Evolutionary conservation across 2,113 vertebrate genomes (phyloP).

Genomic region (Paradoxurus hermaphroditus): DNA sequence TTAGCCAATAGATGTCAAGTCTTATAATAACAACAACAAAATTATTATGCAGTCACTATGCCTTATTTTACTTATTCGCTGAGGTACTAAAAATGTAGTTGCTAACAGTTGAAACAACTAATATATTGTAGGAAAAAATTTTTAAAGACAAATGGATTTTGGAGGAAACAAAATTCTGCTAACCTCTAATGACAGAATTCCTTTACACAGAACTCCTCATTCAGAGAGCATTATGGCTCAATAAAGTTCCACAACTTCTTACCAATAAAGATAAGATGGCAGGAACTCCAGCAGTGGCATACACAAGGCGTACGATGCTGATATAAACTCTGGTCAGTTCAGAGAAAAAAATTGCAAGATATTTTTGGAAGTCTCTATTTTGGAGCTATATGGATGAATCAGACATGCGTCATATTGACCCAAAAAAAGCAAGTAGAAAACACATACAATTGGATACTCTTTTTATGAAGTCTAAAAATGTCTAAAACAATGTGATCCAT

Average conservation of each 20-base stretch:
- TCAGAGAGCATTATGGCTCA: background rate
- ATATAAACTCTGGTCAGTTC: background rate
- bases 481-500: background rate
- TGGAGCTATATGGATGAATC: background rate
- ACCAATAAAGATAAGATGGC: background rate
- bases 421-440: background rate
- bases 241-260: background rate
- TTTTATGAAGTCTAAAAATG: background rate
- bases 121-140: background rate
- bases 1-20: background rate
- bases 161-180: background rate
- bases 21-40: background rate
- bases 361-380: slow-evolving; percentile 38
- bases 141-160: background rate
- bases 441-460: background rate
- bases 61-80: background rate
- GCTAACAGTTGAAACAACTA: background rate
- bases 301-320: background rate
- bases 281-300: background rate
- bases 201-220: background rate
- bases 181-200: background rate
- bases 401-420: background rate
- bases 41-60: background rate
- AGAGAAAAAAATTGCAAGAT: background rate
- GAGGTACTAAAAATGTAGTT: background rate